A percentile compares a stretch with the other conserved stretches of the same genome.
Conservation (phyloP, 2,888 invertebrate genomes). For the Chalcosyrphus nemorum region DNA sequence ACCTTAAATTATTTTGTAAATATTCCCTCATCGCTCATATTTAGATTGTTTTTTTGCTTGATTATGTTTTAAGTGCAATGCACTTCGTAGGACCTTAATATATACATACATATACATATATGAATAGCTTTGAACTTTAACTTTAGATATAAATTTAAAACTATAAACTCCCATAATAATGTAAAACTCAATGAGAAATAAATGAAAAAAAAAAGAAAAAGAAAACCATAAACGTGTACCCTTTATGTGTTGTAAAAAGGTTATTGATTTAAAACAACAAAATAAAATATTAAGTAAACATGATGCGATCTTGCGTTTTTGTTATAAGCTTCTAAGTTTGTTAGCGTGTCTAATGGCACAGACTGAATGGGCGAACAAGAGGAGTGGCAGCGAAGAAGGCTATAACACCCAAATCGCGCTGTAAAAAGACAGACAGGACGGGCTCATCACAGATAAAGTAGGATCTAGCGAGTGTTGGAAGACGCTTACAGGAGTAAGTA, state of each 20-base stretch:
- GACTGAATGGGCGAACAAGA: too few relatives aligned
- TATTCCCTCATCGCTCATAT: slow-evolving; percentile 25
- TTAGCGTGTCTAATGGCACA: too few relatives aligned
- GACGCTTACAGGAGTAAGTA: too few relatives aligned
- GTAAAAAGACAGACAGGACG: too few relatives aligned
- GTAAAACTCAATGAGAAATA: slow-evolving; percentile 56
- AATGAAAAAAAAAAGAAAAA: slow-evolving; percentile 40
- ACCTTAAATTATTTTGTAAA: slow-evolving; percentile 49
- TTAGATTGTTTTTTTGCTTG: slow-evolving; percentile 21
- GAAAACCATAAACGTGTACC: slow-evolving; percentile 58
- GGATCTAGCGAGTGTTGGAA: too few relatives aligned
- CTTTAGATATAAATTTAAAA: slow-evolving; percentile 63
- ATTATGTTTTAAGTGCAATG: slow-evolving; percentile 35
- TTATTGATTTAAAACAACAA: slow-evolving; percentile 48
- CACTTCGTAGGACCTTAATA: slow-evolving; percentile 39
- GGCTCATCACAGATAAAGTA: too few relatives aligned
- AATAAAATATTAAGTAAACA: slow-evolving; percentile 52
- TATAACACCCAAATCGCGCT: too few relatives aligned
- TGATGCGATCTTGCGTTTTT: background rate
- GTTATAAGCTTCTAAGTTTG: background rate
- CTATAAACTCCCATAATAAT: slow-evolving; percentile 48
- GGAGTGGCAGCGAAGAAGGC: too few relatives aligned
- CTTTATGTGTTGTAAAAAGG: slow-evolving; percentile 69
- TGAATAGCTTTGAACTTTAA: slow-evolving; percentile 58
- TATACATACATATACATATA: slow-evolving; percentile 39